phyloP scores from a whole-genome alignment of 1,140 invertebrate genomes.

The Bombus confusus region DNA sequence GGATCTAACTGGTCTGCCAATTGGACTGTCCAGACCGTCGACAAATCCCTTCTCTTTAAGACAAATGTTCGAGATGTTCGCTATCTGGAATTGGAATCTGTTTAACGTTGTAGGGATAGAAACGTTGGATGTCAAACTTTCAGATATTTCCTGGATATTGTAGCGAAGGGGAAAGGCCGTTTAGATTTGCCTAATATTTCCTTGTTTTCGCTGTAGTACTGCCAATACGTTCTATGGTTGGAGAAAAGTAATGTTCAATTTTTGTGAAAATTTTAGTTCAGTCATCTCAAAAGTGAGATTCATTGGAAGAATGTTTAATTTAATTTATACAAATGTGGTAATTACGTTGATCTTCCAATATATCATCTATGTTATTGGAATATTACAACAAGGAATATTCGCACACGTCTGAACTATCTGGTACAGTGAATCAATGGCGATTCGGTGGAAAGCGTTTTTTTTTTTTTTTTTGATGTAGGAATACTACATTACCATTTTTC shows the following conservation, averaged over 20 bases:
- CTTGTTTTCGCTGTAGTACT: not conserved
- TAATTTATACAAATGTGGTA: not conserved
- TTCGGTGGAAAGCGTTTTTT: not conserved
- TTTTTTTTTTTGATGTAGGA: not conserved
- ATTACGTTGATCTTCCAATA: not conserved
- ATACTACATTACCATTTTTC: too few relatives aligned
- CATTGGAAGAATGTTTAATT: too few relatives aligned
- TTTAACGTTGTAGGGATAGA: not conserved
- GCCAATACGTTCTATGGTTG: not conserved
- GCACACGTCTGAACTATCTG: not conserved
- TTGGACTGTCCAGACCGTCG: constrained; percentile 1
- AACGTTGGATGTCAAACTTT: not conserved
- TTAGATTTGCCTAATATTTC: not conserved
- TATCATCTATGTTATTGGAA: too few relatives aligned
- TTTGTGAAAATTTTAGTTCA: not conserved
- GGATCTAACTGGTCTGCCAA: constrained; percentile 16
- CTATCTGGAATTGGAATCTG: constrained; percentile 31
- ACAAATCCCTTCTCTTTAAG: constrained; percentile 21
- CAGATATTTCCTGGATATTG: too few relatives aligned
- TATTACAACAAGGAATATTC: not conserved
- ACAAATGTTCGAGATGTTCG: constrained; percentile 15
- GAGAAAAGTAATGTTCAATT: not conserved
- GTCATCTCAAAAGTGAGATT: too few relatives aligned
- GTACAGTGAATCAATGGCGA: not conserved
- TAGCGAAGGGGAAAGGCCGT: not conserved